phyloP scores from a whole-genome alignment of 2,113 vertebrate genomes.

The Leptocoma aspasia region DNA sequence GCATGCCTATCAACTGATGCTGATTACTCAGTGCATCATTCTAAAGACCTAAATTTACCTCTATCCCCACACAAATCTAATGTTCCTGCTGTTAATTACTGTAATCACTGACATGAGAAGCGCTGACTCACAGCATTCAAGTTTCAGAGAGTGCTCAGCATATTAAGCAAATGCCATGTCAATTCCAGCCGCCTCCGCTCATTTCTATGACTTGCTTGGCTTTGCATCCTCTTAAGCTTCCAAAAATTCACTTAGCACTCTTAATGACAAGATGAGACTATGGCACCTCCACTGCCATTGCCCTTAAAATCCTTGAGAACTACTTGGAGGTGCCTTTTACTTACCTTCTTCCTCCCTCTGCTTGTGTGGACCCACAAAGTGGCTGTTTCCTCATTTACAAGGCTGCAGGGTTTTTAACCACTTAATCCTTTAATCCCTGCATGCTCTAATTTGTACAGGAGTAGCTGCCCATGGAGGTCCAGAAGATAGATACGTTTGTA shows the following conservation, averaged over 20 bases:
- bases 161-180: constrained; percentile 9
- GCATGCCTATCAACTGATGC: constrained; percentile 2
- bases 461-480: background rate
- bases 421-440: background rate
- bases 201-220: background rate
- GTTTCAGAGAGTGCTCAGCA: constrained; percentile 33
- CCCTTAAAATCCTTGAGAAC: background rate
- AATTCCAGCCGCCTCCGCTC: constrained; percentile 13
- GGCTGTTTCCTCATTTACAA: background rate
- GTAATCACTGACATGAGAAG: constrained; percentile 55
- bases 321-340: background rate
- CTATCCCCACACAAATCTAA: constrained; percentile 14
- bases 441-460: background rate
- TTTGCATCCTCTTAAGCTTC: background rate
- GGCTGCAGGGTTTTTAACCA: background rate
- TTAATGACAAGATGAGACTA: background rate
- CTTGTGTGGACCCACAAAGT: background rate
- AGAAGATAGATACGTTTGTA: background rate
- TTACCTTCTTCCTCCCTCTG: background rate
- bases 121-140: constrained; percentile 57
- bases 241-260: background rate
- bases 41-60: constrained; percentile 61
- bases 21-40: constrained; percentile 39
- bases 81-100: constrained; percentile 64
- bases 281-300: background rate